Conservation (phyloP, 1,140 invertebrate species). For the Cepaea nemoralis region DNA sequence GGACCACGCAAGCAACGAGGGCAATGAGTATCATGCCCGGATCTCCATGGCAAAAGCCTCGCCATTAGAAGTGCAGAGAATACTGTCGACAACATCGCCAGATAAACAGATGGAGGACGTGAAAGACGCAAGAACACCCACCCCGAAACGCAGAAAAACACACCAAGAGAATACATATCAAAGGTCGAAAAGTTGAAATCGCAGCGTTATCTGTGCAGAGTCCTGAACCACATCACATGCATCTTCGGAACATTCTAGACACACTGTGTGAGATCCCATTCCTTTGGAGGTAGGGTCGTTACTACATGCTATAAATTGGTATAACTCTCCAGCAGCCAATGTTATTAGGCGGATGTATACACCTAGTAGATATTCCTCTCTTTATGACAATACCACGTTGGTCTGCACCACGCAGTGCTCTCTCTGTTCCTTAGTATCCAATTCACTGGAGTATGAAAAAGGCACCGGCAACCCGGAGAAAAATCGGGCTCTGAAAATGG, state of each 20-base stretch:
- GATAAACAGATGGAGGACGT: neutral
- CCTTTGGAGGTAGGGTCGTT: neutral
- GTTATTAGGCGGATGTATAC: neutral
- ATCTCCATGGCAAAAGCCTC: neutral
- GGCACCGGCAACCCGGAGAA: neutral
- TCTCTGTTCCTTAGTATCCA: neutral
- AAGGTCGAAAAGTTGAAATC: neutral
- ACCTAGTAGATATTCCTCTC: neutral
- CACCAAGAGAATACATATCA: neutral
- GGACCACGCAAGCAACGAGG: neutral
- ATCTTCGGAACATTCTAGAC: neutral
- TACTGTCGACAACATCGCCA: neutral
- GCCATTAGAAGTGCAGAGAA: neutral
- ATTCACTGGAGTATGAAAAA: neutral
- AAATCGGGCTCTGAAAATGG: neutral
- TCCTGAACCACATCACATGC: neutral
- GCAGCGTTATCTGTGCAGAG: neutral
- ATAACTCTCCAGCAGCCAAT: neutral
- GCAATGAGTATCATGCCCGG: neutral
- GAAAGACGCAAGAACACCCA: neutral
- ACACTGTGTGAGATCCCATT: neutral
- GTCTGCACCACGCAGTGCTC: neutral
- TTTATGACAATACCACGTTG: slow-evolving; percentile 10
- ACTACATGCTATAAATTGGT: neutral
- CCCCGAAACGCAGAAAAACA: neutral